phyloP scores from a whole-genome alignment of 1,140 invertebrate species.

The Zaprionus taronus region DNA sequence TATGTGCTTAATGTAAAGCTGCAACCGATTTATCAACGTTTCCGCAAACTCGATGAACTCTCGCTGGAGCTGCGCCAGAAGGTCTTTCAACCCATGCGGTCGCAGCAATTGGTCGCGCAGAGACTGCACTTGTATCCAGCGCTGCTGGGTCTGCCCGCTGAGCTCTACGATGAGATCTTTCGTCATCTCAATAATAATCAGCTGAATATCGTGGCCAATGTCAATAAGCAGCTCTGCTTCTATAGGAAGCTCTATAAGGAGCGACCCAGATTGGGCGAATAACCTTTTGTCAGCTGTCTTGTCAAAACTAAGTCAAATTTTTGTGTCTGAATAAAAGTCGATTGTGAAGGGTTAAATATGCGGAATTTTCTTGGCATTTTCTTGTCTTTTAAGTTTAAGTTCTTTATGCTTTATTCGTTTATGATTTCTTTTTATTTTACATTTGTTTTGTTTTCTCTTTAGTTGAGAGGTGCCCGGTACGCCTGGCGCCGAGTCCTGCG shows the following conservation, averaged over 20 bases:
- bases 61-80: constrained; percentile 58
- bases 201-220: constrained; percentile 67
- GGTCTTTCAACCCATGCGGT: constrained; percentile 71
- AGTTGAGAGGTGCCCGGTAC: constrained; percentile 46
- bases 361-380: not conserved
- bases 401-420: not conserved
- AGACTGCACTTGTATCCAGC: constrained; percentile 51
- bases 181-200: constrained; percentile 51
- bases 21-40: constrained; percentile 56
- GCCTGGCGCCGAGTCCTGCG: constrained; percentile 61
- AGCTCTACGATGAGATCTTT: constrained; percentile 68
- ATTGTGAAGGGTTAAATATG: not conserved
- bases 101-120: constrained; percentile 54
- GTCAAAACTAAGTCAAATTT: constrained; percentile 5
- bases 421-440: not conserved
- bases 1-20: constrained; percentile 63
- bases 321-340: not conserved
- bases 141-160: constrained; percentile 57
- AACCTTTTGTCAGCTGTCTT: not conserved
- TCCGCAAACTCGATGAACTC: constrained; percentile 67
- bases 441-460: not conserved
- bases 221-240: constrained; percentile 48
- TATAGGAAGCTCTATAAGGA: constrained; percentile 37
- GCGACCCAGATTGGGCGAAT: not conserved
- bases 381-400: not conserved